Evolutionary conservation across 2,888 invertebrate species (phyloP), one percentile per base, ranked within the genome.

Genomic region (Brenthis hecate): DNA sequence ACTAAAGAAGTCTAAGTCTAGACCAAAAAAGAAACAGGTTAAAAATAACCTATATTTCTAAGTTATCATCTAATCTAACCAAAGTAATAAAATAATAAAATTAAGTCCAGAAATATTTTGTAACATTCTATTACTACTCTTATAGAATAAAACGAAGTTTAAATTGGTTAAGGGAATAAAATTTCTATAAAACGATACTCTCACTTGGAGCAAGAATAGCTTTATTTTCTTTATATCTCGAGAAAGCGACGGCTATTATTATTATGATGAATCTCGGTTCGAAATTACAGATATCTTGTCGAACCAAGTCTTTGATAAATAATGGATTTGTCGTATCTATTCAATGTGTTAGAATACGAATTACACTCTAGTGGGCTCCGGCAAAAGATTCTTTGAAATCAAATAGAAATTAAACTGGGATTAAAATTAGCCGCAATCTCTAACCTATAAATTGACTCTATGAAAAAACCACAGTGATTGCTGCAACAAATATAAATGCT

Each of bases 131-230:
- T 14, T 16, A 53, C n/a, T 13, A 51, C 51, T 16, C n/a, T n/a
- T 53, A 11, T 43, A 43, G 11, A 53, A 53, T 53, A 53, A 53
- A 53, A 16, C 8, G n/a, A 53, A 53, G 14, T 53, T 53, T 2
- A 53, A 16, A 53, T 53, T 53, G 51, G 51, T 53, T 16, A 53
- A 16, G 16, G 16, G 51, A 53, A 53, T 53, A 53, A 53, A 53
- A 53, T 53, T 53, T 53, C 51, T 53, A 53, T 53, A 16, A 50
- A n/a, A 53, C n/a, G 51, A 53, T 53, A 53, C 51, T 53, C 51
- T 53, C 16, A 16, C 51, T 53, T 16, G 51, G 16, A 14, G 51
- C 16, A 53, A 53, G 16, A 53, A 53, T 53, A 53, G 51, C n/a
- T 53, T 53, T 53, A 53, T 53, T 53, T 53, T 53, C 51, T 53